A percentile compares a stretch with the other conserved stretches of the same genome.
Conservation (phyloP, 2,888 invertebrate species). For the Stenodera caucasica region DNA sequence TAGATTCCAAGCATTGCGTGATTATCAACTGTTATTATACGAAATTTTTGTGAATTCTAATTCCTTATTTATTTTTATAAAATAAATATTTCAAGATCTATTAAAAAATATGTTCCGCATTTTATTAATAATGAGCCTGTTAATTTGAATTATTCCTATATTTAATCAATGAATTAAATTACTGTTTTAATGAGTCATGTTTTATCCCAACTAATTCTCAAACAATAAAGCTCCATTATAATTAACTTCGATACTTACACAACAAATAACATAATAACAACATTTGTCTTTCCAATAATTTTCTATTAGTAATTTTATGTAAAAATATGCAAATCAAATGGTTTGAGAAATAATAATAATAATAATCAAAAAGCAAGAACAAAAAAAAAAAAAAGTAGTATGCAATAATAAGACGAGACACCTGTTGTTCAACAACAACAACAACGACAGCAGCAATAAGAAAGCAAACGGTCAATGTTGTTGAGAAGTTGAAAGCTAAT, state of each 20-base stretch:
- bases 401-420: slow-evolving; percentile 12
- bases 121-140: background rate
- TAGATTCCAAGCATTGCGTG: background rate
- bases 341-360: slow-evolving; percentile 17
- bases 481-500: slow-evolving; percentile 32
- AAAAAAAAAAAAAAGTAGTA: background rate
- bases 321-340: slow-evolving; percentile 26
- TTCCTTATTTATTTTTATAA: too few relatives aligned
- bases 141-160: too few relatives aligned
- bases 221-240: background rate
- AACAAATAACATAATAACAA: background rate
- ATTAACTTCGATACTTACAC: background rate
- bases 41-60: too few relatives aligned
- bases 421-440: slow-evolving; percentile 27
- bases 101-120: slow-evolving; percentile 3
- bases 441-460: background rate
- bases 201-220: background rate
- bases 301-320: slow-evolving; percentile 22
- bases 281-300: slow-evolving; percentile 11
- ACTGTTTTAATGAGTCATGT: background rate
- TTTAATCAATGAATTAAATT: too few relatives aligned
- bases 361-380: slow-evolving; percentile 8
- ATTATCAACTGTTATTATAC: background rate
- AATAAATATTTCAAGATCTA: too few relatives aligned
- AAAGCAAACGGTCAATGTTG: slow-evolving; percentile 21